Conservation (phyloP, 2,888 invertebrate species). For the Coenonympha arcania region DNA sequence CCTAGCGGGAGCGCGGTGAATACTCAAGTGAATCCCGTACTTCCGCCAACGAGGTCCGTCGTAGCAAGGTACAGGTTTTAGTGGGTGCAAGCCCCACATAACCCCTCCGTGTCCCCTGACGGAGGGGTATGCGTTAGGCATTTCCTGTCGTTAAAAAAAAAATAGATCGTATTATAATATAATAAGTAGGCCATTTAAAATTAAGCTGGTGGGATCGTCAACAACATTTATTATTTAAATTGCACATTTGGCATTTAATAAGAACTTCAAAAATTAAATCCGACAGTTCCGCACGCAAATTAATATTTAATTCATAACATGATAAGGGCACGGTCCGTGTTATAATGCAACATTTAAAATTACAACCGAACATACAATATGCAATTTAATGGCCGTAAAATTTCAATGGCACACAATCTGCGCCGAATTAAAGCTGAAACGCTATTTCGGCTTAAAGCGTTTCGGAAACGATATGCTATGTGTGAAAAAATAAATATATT, state of each 20-base stretch:
- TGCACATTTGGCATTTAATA: not conserved
- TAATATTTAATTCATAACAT: slow-evolving; percentile 8
- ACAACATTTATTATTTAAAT: not conserved
- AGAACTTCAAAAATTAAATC: not conserved
- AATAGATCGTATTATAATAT: no score
- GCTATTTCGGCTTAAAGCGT: slow-evolving; percentile 21
- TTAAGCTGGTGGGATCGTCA: no score
- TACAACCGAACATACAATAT: slow-evolving; percentile 29
- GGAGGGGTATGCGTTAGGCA: no score
- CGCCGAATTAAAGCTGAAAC: slow-evolving; percentile 27
- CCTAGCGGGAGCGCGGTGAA: no score
- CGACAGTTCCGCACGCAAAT: not conserved
- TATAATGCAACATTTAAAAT: slow-evolving; percentile 28
- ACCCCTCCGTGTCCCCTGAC: no score
- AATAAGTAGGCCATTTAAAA: no score
- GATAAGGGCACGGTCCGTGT: slow-evolving; percentile 6
- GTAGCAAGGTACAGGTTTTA: no score
- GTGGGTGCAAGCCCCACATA: no score
- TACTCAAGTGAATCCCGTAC: no score
- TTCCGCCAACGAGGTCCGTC: no score
- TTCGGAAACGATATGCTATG: slow-evolving; percentile 33
- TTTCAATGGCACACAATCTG: slow-evolving; percentile 34
- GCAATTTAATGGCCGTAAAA: slow-evolving; percentile 31
- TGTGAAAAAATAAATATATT: slow-evolving; percentile 41
- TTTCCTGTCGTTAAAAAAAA: no score